Base-by-base conservation (phyloP, 2,113 vertebrate genomes). In the Etheostoma spectabile region DNA sequence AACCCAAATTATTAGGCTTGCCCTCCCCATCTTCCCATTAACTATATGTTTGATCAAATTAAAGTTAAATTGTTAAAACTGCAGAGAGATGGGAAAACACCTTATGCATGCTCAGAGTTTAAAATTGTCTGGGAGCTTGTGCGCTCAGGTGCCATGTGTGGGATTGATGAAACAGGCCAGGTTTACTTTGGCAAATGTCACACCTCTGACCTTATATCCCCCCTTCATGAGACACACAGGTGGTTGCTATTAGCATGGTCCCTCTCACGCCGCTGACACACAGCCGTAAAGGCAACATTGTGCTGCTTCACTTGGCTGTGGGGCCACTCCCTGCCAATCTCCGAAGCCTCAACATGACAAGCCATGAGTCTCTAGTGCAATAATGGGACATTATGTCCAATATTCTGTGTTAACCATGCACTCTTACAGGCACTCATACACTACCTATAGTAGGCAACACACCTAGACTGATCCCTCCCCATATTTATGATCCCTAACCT, bases 141-240 rank as follows among this genome's bases (percentile, higher is more conserved):
- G 52, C 24, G 38, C 48, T 72, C 78, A 82, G 85, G 65, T 73
- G 74, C 46, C 75, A 66, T 55, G 75, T 56, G 74, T 70, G 38
- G 77, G 86, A 57, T 72, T 86, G 74, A 82, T 79, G 64, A 79
- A 88, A 81, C 35, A 49, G 52, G 82, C 82, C 91, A 93, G 78
- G 86, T 92, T 93, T 92, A 88, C 77, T 92, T 91, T 91, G 93
- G 92, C 87, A 80, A 71, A 82, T 24, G 65, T 89, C 83, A 84
- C 79, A 85, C 83, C 65, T 72, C 86, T 88, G 88, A 90, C 91
- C 86, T 86, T 88, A 88, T 67, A 88, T 88, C 81, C 82, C 88
- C 77, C 70, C 81, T 52, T 85, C 56, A 81, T 51, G 73, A 88
- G 81, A 83, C 61, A 74, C 74, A 84, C 93, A 93, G 91, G 92